These are phyloP conservation scores for Zosterops lateralis DNA, from an alignment of 2,113 vertebrate species.

Conservation along the genomic window DNA sequence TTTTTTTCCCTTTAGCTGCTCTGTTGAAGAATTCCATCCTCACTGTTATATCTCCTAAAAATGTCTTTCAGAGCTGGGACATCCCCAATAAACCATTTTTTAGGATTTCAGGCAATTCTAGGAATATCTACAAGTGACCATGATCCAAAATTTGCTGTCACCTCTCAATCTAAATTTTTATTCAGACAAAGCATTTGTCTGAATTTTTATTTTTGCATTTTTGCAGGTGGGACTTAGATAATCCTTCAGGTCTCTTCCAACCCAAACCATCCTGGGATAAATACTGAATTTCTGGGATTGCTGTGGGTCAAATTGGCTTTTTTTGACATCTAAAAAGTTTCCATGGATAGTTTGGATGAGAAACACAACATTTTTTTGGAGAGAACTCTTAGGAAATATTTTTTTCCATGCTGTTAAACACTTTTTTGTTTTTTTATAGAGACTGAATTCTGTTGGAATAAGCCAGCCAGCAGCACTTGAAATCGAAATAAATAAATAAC, in stretches of 20 bases:
- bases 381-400: background rate
- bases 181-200: background rate
- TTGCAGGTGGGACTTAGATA: no score
- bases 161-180: background rate
- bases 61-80: background rate
- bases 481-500: conserved; percentile 30
- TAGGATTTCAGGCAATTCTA: background rate
- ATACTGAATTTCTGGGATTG: background rate
- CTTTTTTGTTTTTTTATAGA: background rate
- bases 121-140: background rate
- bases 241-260: background rate
- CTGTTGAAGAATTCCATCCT: background rate
- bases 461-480: background rate
- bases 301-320: background rate
- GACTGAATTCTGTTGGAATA: background rate
- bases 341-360: background rate
- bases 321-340: background rate
- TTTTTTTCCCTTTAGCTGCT: background rate
- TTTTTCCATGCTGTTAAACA: background rate
- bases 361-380: background rate
- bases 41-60: background rate
- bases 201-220: background rate
- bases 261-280: background rate
- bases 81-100: background rate
- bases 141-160: background rate